Evolutionary conservation across 2,797 vertebrate species (phyloP).

Genomic region (Nasua narica): DNA sequence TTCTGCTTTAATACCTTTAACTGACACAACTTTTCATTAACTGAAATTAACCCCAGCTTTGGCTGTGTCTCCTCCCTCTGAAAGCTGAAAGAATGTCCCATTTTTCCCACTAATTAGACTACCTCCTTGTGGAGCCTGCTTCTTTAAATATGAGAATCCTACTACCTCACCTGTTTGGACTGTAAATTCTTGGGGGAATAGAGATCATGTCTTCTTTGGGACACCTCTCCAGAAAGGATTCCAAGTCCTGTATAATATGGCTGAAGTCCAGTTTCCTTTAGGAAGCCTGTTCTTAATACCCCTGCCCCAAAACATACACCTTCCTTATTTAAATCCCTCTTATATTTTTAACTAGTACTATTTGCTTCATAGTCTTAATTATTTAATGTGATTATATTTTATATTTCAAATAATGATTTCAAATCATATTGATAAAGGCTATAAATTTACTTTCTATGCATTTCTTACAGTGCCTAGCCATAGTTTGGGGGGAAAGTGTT

Average conservation of each 20-base stretch:
- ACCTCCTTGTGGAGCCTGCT: not conserved
- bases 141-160: not conserved
- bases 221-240: not conserved
- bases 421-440: slow-evolving; percentile 17
- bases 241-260: not conserved
- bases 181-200: not conserved
- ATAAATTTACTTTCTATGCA: not conserved
- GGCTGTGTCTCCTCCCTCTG: not conserved
- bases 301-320: not conserved
- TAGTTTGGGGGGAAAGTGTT: not conserved
- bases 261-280: not conserved
- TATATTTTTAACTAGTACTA: slow-evolving; percentile 12
- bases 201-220: not conserved
- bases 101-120: not conserved
- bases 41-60: not conserved
- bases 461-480: not conserved
- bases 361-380: slow-evolving; percentile 47
- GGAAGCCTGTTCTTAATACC: not conserved
- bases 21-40: not conserved
- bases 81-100: not conserved
- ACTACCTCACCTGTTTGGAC: not conserved
- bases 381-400: slow-evolving; percentile 5
- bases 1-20: not conserved
- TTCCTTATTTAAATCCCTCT: not conserved
- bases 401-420: slow-evolving; percentile 38